These are phyloP conservation scores for Pterophyllum scalare DNA, from an alignment of 2,113 vertebrate genomes.

Conservation along the genomic window DNA sequence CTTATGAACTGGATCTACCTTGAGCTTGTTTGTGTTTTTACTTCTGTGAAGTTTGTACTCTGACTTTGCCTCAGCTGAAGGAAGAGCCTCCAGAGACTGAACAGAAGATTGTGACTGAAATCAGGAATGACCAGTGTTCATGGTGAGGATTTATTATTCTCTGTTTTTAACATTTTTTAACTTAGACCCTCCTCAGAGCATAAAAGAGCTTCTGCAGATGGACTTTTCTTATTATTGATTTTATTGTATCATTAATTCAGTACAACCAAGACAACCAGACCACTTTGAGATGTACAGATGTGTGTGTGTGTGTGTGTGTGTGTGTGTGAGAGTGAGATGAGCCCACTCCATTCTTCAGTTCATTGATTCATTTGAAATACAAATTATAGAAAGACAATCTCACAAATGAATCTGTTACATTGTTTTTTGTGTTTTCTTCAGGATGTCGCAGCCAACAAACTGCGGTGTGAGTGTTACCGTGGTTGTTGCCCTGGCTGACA, in stretches of 20 bases:
- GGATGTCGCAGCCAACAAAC: not conserved
- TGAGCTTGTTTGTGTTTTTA: not conserved
- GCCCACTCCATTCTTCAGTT: not conserved
- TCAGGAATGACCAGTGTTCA: not conserved
- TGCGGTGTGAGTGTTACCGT: not conserved
- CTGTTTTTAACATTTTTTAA: no score
- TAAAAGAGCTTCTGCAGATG: not conserved
- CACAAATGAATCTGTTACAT: not conserved
- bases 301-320: no score
- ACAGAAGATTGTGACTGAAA: slow-evolving; percentile 20
- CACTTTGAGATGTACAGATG: no score
- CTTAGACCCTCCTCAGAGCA: no score
- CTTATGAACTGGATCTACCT: not conserved
- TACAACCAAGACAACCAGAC: no score
- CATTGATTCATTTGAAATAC: not conserved
- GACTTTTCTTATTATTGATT: not conserved
- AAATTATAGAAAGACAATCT: not conserved
- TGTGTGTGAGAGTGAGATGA: no score
- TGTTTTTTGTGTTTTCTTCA: slow-evolving; percentile 19
- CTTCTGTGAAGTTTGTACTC: not conserved
- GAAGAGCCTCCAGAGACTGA: not conserved
- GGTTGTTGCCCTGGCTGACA: slow-evolving; percentile 61
- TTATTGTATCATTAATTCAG: no score
- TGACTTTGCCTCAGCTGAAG: slow-evolving; percentile 31
- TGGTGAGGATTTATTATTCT: slow-evolving; percentile 43